These are phyloP conservation scores for Phocides pigmalion DNA, from an alignment of 1,140 invertebrate genomes.

Conservation along the genomic window DNA sequence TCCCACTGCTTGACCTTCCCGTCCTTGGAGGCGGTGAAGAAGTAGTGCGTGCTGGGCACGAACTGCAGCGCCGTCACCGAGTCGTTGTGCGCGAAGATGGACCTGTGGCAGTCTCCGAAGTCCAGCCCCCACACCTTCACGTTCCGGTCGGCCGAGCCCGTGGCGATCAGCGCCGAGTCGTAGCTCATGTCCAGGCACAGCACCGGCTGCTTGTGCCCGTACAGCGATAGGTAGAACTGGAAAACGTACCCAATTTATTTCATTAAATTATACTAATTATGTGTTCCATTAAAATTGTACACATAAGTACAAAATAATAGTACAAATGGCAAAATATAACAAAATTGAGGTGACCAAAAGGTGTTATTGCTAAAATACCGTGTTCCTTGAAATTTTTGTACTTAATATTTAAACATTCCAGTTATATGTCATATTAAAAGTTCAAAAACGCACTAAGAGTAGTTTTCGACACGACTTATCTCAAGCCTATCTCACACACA, in stretches of 20 bases:
- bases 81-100: conserved; percentile 96
- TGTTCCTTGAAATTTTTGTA: too few relatives aligned
- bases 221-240: conserved; percentile 97
- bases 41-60: conserved; percentile 95
- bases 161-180: conserved; percentile 95
- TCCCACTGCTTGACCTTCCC: conserved; percentile 98
- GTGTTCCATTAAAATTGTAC: too few relatives aligned
- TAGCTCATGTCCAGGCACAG: conserved; percentile 96
- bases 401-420: too few relatives aligned
- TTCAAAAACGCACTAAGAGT: too few relatives aligned
- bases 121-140: conserved; percentile 99
- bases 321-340: too few relatives aligned
- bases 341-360: too few relatives aligned
- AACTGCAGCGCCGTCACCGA: conserved; percentile 95
- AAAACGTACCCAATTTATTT: conserved; percentile 48
- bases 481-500: too few relatives aligned
- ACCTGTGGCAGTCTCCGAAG: conserved; percentile 98
- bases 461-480: too few relatives aligned
- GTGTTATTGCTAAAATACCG: too few relatives aligned
- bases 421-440: too few relatives aligned
- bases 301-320: too few relatives aligned
- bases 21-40: conserved; percentile 97
- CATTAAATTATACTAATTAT: too few relatives aligned
- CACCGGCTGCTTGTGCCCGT: conserved; percentile 98
- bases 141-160: conserved; percentile 97